phyloP scores from a whole-genome alignment of 2,797 vertebrate species.

The Serranus cabrilla region DNA sequence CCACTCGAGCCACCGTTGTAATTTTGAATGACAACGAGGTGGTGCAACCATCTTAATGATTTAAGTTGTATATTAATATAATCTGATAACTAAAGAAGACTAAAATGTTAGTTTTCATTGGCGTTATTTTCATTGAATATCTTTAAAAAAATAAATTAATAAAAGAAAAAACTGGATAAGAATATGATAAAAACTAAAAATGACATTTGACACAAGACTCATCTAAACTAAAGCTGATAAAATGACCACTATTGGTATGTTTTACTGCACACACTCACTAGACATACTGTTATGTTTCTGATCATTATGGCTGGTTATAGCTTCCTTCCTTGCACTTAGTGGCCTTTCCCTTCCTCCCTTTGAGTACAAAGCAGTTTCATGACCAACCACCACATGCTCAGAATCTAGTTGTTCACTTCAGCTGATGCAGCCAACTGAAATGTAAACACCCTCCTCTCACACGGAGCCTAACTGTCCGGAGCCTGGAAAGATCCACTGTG shows the following conservation, averaged over 20 bases:
- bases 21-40: no score
- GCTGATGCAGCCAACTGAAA: constrained; percentile 46
- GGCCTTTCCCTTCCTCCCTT: constrained; percentile 12
- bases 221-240: no score
- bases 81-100: no score
- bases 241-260: not conserved
- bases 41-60: no score
- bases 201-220: no score
- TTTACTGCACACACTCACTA: not conserved
- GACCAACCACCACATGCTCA: constrained; percentile 1
- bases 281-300: constrained; percentile 1
- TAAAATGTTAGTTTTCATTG: no score
- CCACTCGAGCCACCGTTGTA: no score
- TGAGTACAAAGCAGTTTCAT: constrained; percentile 19
- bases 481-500: constrained; percentile 24
- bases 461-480: constrained; percentile 32
- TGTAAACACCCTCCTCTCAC: constrained; percentile 12
- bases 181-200: no score
- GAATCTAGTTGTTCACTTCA: constrained; percentile 9
- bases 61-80: no score
- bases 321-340: constrained; percentile 15
- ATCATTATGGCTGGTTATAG: constrained; percentile 20
- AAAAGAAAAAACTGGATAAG: no score
- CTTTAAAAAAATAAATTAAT: no score
- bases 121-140: no score